Evolutionary conservation across 1,140 invertebrate species (phyloP).

Genomic region (Zaprionus camerounensis): DNA sequence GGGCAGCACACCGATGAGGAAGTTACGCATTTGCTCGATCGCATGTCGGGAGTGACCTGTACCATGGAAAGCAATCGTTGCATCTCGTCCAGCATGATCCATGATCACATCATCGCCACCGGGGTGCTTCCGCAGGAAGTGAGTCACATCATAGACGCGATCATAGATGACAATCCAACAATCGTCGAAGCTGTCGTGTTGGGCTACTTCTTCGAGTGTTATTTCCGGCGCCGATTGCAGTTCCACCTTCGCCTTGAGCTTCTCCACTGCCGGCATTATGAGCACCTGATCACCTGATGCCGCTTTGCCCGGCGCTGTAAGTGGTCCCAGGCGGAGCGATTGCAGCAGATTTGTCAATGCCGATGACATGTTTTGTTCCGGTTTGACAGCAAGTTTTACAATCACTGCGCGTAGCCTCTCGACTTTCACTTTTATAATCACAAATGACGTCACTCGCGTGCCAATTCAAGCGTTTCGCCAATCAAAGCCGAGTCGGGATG

Average conservation of each 20-base stretch:
- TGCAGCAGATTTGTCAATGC: slow-evolving; percentile 71
- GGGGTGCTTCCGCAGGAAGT: slow-evolving; percentile 91
- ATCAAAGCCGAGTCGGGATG: neutral
- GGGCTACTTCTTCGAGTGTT: slow-evolving; percentile 87
- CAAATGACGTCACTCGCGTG: slow-evolving; percentile 34
- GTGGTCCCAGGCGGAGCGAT: slow-evolving; percentile 66
- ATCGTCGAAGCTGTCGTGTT: slow-evolving; percentile 87
- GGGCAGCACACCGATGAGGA: slow-evolving; percentile 90
- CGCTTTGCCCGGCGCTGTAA: slow-evolving; percentile 40
- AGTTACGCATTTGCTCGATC: slow-evolving; percentile 87
- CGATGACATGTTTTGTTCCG: slow-evolving; percentile 61
- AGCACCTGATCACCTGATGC: slow-evolving; percentile 29
- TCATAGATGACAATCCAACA: slow-evolving; percentile 91
- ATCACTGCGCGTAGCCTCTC: neutral
- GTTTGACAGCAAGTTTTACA: slow-evolving; percentile 14
- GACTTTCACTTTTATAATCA: slow-evolving; percentile 68
- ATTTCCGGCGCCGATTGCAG: slow-evolving; percentile 78
- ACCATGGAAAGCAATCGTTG: slow-evolving; percentile 92
- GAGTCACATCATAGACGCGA: slow-evolving; percentile 90
- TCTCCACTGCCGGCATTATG: slow-evolving; percentile 39
- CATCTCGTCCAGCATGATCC: slow-evolving; percentile 94
- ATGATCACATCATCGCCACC: slow-evolving; percentile 93
- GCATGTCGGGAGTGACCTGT: slow-evolving; percentile 90
- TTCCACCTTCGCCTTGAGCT: slow-evolving; percentile 50
- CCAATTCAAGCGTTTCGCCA: slow-evolving; percentile 14